Base-by-base conservation (phyloP, 2,797 vertebrate genomes). In the Catamblyrhynchus diadema region DNA sequence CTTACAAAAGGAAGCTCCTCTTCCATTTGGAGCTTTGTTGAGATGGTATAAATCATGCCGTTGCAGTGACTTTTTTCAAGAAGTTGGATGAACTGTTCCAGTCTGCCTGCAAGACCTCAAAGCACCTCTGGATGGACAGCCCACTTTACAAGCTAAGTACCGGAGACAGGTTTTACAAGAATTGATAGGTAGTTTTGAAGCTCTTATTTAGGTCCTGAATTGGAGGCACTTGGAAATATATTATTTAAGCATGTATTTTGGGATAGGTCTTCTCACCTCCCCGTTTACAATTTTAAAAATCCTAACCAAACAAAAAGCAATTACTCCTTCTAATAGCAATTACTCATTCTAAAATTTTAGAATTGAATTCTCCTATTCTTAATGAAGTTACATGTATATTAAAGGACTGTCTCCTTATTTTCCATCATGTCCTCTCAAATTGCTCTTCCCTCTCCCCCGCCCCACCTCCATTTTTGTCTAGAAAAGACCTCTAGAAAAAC, bases 401-500 rank as follows among this genome's bases (percentile, higher is more conserved):
- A 64, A 27, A 16, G 45, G 6, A 35, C 12, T 19, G 5, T 32
- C 14, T 79, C 33, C 7, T 41, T 61, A 35, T 71, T 94, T 85
- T 85, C 62, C 15, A 10, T 71, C 5, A 5, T 19, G 27, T 42
- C 3, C 3, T 8, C 25, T 33, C 21, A 70, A 45, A 45, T 70
- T 51, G 7, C 14, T 42, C 37, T 16, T 28, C 8, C 2, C 37
- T 39, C 5, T 3, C 10, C 11, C 1, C 2, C 10, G 9, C 1
- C 2, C 6, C 4, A 2, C 13, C 1, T 2, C 15, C 9, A 16
- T 16, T 82, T 65, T 35, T 44, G 7, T 28, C 50, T 91, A 61
- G 44, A 56, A 77, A 85, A 83, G 15, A 5, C 8, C 12, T 72
- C 10, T 54, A 71, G 28, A 50, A 86, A 92, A 90, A 32, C 5